Conservation (phyloP, 2,113 vertebrate species). For the Cinclus cinclus region DNA sequence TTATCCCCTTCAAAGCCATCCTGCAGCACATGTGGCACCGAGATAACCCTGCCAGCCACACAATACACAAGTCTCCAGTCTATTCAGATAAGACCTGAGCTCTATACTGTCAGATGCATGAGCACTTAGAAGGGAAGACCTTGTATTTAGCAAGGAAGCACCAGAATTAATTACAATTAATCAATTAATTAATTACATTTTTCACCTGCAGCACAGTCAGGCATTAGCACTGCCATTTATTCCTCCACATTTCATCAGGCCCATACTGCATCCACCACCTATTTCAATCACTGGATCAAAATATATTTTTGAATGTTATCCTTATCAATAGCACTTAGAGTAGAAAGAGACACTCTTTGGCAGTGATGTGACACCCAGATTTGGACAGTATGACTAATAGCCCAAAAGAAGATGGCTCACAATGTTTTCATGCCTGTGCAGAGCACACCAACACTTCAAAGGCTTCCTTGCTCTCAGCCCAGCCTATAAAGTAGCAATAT, state of each 20-base stretch:
- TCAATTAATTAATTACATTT: neutral
- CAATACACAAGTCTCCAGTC: neutral
- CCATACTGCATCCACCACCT: neutral
- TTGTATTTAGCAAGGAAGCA: neutral
- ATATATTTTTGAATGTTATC: neutral
- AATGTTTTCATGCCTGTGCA: neutral
- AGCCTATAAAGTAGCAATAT: accelerated
- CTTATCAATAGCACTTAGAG: neutral
- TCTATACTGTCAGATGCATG: accelerated
- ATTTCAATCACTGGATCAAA: neutral
- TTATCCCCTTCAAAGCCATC: neutral
- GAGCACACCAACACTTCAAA: neutral
- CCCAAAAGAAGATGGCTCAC: neutral
- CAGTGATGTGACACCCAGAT: neutral
- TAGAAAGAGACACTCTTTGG: neutral
- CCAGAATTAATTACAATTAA: neutral
- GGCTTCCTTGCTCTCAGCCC: neutral
- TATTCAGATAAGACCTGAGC: neutral
- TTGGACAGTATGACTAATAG: neutral
- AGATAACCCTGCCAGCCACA: neutral
- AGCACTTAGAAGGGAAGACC: neutral
- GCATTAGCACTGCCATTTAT: neutral
- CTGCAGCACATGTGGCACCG: neutral
- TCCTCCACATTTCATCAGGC: neutral
- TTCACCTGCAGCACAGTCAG: neutral